Evolutionary conservation across 2,113 vertebrate species (phyloP), one percentile per base, ranked within the genome.

Genomic region (Turdus rufiventris): DNA sequence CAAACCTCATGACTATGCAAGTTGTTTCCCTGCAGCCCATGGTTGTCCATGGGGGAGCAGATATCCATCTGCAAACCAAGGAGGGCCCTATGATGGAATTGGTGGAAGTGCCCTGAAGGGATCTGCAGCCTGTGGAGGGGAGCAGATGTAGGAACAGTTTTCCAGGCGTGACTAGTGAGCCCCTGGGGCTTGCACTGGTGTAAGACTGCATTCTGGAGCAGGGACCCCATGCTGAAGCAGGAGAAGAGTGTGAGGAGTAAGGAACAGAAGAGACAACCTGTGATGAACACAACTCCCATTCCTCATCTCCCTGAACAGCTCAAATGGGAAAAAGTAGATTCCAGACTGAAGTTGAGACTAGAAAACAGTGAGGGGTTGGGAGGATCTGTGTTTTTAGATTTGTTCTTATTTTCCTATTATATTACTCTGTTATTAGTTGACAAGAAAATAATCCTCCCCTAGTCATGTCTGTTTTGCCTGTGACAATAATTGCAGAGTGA

Each of bases 1-100:
- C 20, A 8, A 62, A 66, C 11, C 5, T 21, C 34, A 5, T 42
- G 9, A 31, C 2, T 4, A 12, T 8, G 9, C 5, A 47, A 42
- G 8, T 8, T 42, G 2, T 38, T 25, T 28, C 20, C 4, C 5
- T 48, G n/a, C 8, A 73, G 43, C 2, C 15, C 1, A 2, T 19
- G 23, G 7, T 1, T 0, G 25, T 16, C 57, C 21, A 12, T 40
- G 16, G 19, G 34, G 24, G 40, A 56, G 29, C 17, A 40, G 16
- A 56, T 31, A 20, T 48, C 25, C 34, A 26, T 14, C 50, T 34
- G 34, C 42, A 54, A 51, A 40, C 19, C 10, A 14, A 20, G 25
- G 19, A 78, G 19, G 7, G 7, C 3, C 9, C 15, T 40, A 29
- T 24, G 28, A 28, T 13, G 8, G 47, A 40, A 11, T 3, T 24